These are phyloP conservation scores for Suncus etruscus DNA, from an alignment of 2,113 vertebrate genomes.

Conservation along the genomic window DNA sequence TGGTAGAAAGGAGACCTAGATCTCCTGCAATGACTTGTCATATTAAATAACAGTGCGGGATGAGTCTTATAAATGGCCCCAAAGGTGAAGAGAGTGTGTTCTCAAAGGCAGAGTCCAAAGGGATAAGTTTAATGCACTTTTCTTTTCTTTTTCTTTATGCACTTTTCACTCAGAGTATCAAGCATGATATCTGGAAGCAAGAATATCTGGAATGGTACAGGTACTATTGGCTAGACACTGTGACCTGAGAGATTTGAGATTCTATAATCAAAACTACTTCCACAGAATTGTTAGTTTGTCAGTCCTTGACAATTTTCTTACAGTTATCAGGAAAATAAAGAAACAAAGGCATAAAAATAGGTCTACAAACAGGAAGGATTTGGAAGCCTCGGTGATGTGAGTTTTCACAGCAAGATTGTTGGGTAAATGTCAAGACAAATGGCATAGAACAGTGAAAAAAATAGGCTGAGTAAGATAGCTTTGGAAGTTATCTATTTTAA, in stretches of 20 bases:
- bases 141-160: too few species aligned
- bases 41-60: neutral
- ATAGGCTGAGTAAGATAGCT: neutral
- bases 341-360: neutral
- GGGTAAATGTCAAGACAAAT: neutral
- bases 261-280: neutral
- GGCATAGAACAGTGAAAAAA: neutral
- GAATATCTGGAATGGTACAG: constrained; percentile 30
- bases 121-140: constrained; percentile 1
- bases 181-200: constrained; percentile 10
- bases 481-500: neutral
- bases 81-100: neutral
- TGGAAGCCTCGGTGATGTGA: neutral
- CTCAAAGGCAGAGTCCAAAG: neutral
- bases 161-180: constrained; percentile 26
- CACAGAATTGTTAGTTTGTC: neutral
- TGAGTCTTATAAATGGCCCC: neutral
- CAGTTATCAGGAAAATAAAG: neutral
- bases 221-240: neutral
- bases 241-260: neutral
- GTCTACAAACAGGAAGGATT: neutral
- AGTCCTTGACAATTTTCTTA: neutral
- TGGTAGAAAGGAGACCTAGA: neutral
- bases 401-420: neutral
- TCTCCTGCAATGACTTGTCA: neutral